Percentiles rank a stretch among this genome's conserved stretches.
Evolutionary conservation across 2,113 vertebrate genomes (phyloP).

Genomic region (Microtus richardsoni): DNA sequence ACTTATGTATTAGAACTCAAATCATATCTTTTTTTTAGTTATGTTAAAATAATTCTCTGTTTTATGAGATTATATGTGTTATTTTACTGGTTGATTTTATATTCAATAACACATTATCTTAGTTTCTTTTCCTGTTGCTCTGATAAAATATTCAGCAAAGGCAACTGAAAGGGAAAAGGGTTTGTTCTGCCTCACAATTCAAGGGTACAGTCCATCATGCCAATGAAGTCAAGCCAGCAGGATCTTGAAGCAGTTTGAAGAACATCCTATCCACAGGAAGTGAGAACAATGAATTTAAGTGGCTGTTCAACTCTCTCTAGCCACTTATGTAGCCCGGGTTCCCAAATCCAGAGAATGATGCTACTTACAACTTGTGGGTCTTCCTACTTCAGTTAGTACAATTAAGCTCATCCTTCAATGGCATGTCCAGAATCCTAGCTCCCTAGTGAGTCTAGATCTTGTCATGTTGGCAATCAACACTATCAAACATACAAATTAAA

Average conservation of each 20-base stretch:
- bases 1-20: background rate
- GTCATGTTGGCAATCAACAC: background rate
- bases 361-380: background rate
- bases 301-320: background rate
- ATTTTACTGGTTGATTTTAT: background rate
- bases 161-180: no score
- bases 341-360: background rate
- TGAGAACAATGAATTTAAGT: background rate
- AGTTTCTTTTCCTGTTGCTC: background rate
- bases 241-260: background rate
- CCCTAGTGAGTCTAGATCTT: background rate
- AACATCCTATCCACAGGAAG: background rate
- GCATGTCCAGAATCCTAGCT: no score
- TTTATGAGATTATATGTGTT: background rate
- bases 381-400: background rate
- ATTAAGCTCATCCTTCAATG: background rate
- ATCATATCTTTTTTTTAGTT: background rate
- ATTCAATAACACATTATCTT: background rate
- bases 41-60: background rate
- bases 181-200: background rate
- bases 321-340: background rate
- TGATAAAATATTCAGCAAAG: background rate
- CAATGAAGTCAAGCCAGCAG: background rate
- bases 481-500: background rate
- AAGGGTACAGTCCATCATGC: background rate